These are phyloP conservation scores for Pangasius krempfi DNA, from an alignment of 2,797 vertebrate species.

Conservation along the genomic window DNA sequence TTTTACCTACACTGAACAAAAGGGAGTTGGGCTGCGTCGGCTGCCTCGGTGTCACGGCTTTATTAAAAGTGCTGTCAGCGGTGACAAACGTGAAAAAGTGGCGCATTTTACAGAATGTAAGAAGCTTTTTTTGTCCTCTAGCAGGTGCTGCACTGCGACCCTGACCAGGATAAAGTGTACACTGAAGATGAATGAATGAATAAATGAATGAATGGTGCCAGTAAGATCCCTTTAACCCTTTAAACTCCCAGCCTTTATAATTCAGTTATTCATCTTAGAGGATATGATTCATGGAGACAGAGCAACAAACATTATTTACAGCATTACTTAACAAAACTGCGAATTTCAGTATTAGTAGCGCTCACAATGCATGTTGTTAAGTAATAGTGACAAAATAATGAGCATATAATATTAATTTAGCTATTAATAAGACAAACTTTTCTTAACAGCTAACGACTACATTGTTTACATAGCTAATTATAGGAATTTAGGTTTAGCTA, in stretches of 20 bases:
- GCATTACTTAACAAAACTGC: not conserved
- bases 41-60: constrained; percentile 25
- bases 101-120: not conserved
- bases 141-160: not conserved
- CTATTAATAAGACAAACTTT: not conserved
- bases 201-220: not conserved
- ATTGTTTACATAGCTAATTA: not conserved
- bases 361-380: not conserved
- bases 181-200: not conserved
- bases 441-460: not conserved
- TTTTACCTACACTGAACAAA: constrained; percentile 14
- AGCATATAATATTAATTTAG: not conserved
- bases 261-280: not conserved
- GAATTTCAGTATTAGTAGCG: not conserved
- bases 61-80: not conserved
- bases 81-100: not conserved
- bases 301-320: not conserved
- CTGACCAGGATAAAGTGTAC: not conserved
- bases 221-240: not conserved
- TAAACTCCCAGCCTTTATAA: not conserved
- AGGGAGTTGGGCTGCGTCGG: constrained; percentile 17
- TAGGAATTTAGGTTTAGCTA: not conserved
- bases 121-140: not conserved
- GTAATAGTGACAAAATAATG: not conserved
- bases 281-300: not conserved